A percentile compares a stretch with the other conserved stretches of the same genome.
phyloP scores from a whole-genome alignment of 2,888 invertebrate genomes.

The Hirtodrosophila confusa region DNA sequence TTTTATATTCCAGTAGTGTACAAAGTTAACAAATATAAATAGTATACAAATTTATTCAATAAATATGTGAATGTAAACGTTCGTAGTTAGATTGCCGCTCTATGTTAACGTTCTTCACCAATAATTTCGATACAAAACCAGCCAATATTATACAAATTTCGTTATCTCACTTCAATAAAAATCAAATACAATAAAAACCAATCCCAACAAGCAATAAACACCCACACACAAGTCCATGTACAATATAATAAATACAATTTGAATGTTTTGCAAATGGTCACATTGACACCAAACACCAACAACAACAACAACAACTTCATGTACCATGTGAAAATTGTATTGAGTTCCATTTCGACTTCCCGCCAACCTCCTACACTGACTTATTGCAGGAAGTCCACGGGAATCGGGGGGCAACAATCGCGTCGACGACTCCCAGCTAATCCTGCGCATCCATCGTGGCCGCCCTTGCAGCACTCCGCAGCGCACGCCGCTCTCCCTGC shows the following conservation, averaged over 20 bases:
- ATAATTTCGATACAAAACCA: conserved; percentile 4
- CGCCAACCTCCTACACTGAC: conserved; percentile 51
- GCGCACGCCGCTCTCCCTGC: conserved; percentile 86
- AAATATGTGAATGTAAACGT: conserved; percentile 59
- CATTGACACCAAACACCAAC: conserved; percentile 31
- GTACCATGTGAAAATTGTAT: conserved; percentile 36
- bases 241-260: conserved; percentile 55
- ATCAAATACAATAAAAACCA: conserved; percentile 9
- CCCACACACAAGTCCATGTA: conserved; percentile 53
- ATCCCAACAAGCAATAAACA: conserved; percentile 22
- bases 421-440: conserved; percentile 93
- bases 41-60: conserved; percentile 11
- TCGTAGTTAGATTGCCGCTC: conserved; percentile 55
- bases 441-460: conserved; percentile 95
- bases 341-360: conserved; percentile 54
- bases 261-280: conserved; percentile 46
- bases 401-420: conserved; percentile 87
- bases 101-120: conserved; percentile 42
- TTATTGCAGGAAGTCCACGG: conserved; percentile 87
- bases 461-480: conserved; percentile 85
- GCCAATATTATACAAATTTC: conserved; percentile 13
- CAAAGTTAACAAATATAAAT: conserved; percentile 12
- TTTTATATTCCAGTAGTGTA: conserved; percentile 20
- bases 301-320: conserved; percentile 29
- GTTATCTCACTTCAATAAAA: conserved; percentile 31